These are phyloP conservation scores for Athetis lepigone DNA, from an alignment of 2,888 invertebrate species.

Conservation along the genomic window DNA sequence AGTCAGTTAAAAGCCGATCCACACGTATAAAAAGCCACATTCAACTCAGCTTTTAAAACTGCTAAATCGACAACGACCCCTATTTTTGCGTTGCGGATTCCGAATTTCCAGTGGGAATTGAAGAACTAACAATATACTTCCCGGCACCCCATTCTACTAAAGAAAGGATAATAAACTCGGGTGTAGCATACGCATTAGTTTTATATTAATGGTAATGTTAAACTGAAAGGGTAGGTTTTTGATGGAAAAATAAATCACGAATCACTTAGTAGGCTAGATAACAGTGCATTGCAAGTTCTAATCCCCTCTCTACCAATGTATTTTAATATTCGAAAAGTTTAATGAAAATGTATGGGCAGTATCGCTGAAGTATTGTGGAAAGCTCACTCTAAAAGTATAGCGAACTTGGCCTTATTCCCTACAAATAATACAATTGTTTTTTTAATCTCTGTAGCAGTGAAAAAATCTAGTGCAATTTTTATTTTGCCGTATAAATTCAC, in stretches of 20 bases:
- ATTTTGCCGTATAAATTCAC: too few species aligned
- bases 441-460: too few species aligned
- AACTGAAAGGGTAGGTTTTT: conserved; percentile 34
- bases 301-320: too few species aligned
- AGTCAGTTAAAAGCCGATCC: background rate
- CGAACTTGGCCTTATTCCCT: too few species aligned
- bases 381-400: too few species aligned
- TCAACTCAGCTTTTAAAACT: conserved; percentile 52
- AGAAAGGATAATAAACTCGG: conserved; percentile 55
- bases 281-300: too few species aligned
- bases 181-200: conserved; percentile 53
- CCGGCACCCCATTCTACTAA: conserved; percentile 49
- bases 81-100: conserved; percentile 48
- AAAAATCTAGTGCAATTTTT: too few species aligned
- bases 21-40: conserved; percentile 22
- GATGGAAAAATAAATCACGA: conserved; percentile 39
- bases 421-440: too few species aligned
- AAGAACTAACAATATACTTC: conserved; percentile 58
- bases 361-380: too few species aligned
- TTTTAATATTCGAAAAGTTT: too few species aligned
- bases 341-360: too few species aligned
- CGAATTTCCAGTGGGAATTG: conserved; percentile 57
- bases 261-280: too few species aligned
- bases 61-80: conserved; percentile 55
- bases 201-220: conserved; percentile 49